These are phyloP conservation scores for Micronycteris hirsuta DNA, from an alignment of 2,113 vertebrate genomes.

Conservation along the genomic window DNA sequence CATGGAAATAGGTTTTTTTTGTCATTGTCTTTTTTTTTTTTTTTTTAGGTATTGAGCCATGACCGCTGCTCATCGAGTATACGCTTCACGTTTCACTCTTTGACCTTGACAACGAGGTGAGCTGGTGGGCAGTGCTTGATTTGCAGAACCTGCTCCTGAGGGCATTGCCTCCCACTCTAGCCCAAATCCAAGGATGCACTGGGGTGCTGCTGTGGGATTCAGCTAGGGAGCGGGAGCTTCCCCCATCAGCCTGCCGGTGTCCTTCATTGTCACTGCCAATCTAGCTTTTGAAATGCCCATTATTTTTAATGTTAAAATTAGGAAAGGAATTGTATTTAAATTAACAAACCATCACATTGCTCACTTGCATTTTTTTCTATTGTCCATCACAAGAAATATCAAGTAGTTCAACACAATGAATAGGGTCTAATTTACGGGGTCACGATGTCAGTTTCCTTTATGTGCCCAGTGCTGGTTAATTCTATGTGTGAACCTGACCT, in stretches of 20 bases:
- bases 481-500: not conserved
- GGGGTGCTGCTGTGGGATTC: not conserved
- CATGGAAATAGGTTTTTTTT: not conserved
- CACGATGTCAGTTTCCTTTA: not conserved
- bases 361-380: not conserved
- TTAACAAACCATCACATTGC: not conserved
- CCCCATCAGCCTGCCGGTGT: rapidly evolving
- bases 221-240: too few relatives aligned
- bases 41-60: too few relatives aligned
- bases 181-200: not conserved
- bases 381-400: not conserved
- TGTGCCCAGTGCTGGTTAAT: not conserved
- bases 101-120: not conserved
- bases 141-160: not conserved
- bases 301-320: not conserved
- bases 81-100: not conserved
- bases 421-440: not conserved
- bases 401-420: not conserved
- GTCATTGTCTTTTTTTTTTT: too few relatives aligned
- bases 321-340: not conserved
- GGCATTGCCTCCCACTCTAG: rapidly evolving
- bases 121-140: not conserved
- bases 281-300: not conserved
- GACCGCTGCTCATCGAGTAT: too few relatives aligned
- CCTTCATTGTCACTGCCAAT: not conserved